These are phyloP conservation scores for Amiota communis DNA, from an alignment of 2,888 invertebrate genomes.

Conservation along the genomic window DNA sequence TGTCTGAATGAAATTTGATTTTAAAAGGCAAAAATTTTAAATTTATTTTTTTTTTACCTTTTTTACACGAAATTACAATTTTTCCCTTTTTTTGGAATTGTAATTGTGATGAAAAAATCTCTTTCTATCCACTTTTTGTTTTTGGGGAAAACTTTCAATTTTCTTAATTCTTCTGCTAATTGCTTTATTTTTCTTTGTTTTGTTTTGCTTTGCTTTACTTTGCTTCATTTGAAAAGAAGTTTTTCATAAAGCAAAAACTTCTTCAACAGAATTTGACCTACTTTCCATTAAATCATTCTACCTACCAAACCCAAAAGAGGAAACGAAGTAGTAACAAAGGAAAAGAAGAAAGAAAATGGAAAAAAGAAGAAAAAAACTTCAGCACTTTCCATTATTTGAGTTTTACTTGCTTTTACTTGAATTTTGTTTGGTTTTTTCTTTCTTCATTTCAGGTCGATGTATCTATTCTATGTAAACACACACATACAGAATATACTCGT, in stretches of 20 bases:
- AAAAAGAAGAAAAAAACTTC: slow-evolving; percentile 12
- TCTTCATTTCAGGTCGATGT: not conserved
- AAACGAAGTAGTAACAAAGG: slow-evolving; percentile 11
- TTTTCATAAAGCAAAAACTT: not conserved
- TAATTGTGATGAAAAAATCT: not conserved
- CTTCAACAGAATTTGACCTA: slow-evolving; percentile 15
- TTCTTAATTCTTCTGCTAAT: slow-evolving; percentile 3
- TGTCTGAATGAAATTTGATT: too few species aligned
- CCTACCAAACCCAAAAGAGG: not conserved
- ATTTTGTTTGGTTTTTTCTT: not conserved
- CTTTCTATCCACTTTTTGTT: not conserved
- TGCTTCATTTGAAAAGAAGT: not conserved
- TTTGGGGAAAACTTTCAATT: not conserved
- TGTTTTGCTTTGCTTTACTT: not conserved
- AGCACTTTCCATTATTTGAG: slow-evolving; percentile 19
- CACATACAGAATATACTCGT: not conserved
- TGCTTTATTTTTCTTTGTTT: slow-evolving; percentile 8
- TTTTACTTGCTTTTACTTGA: slow-evolving; percentile 14
- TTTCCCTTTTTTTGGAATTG: too few species aligned
- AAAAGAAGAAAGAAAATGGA: not conserved
- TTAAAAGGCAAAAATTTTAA: too few species aligned
- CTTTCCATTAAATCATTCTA: slow-evolving; percentile 4
- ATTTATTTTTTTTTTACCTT: too few species aligned
- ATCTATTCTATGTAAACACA: not conserved
- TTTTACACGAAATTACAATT: too few species aligned